These are phyloP conservation scores for Hemichromis elongatus DNA, from an alignment of 2,113 vertebrate genomes.

Conservation along the genomic window DNA sequence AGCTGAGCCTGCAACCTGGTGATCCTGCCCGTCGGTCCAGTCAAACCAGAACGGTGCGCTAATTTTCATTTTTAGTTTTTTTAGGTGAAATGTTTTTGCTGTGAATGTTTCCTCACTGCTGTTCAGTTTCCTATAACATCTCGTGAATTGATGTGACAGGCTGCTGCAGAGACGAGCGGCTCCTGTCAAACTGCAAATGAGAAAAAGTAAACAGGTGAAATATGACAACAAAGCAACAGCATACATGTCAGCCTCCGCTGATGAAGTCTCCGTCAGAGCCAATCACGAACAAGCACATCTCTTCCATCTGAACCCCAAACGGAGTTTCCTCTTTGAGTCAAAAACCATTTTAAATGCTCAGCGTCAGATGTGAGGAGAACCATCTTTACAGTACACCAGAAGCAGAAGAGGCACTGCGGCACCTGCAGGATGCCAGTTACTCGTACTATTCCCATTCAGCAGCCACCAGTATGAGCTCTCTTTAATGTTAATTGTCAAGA, in stretches of 20 bases:
- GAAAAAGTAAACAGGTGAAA: constrained; percentile 22
- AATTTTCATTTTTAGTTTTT: neutral
- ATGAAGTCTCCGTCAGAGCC: constrained; percentile 7
- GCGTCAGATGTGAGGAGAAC: neutral
- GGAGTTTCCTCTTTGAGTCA: neutral
- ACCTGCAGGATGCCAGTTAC: neutral
- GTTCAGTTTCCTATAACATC: neutral
- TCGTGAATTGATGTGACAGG: constrained; percentile 14
- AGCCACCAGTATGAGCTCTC: neutral
- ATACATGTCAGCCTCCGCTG: neutral
- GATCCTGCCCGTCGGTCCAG: neutral
- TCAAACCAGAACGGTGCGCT: neutral
- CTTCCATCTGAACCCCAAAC: neutral
- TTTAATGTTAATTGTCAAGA: neutral
- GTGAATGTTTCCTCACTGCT: neutral
- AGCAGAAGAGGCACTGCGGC: neutral
- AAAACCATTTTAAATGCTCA: neutral
- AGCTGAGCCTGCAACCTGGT: neutral
- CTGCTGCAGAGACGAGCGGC: neutral
- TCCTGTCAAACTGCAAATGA: constrained; percentile 31
- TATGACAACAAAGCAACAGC: constrained; percentile 9
- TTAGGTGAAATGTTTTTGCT: neutral
- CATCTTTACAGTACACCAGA: neutral
- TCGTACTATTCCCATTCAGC: neutral
- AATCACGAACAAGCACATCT: neutral